A percentile compares a stretch with the other conserved stretches of the same genome.
phyloP scores from a whole-genome alignment of 2,888 invertebrate species.

The Cecidostiba fungosa region DNA sequence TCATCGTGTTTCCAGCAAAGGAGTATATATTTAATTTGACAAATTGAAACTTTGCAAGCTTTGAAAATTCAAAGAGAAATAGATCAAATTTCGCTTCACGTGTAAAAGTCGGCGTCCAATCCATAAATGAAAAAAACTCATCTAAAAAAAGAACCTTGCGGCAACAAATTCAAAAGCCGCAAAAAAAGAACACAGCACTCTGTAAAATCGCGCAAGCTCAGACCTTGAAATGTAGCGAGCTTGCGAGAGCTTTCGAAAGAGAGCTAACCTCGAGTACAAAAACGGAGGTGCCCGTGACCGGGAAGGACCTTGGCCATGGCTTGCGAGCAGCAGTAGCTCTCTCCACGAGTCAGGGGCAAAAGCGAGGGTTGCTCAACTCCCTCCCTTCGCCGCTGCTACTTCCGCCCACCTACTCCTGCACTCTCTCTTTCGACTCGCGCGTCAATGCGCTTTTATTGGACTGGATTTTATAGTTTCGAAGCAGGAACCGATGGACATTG shows the following conservation, averaged over 20 bases:
- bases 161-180: not conserved
- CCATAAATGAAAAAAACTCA: not conserved
- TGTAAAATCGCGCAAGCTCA: not conserved
- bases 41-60: too few species aligned
- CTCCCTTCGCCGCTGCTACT: not conserved
- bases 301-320: constrained; percentile 78
- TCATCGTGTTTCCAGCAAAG: too few species aligned
- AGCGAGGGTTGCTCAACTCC: not conserved
- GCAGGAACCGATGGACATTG: not conserved
- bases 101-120: too few species aligned
- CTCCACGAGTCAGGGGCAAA: constrained; percentile 37
- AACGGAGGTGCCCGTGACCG: constrained; percentile 77
- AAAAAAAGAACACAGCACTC: not conserved
- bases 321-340: constrained; percentile 29
- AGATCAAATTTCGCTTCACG: too few species aligned
- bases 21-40: too few species aligned
- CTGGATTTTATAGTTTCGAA: not conserved
- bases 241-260: constrained; percentile 22
- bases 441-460: constrained; percentile 8
- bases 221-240: constrained; percentile 7
- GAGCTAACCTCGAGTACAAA: constrained; percentile 59
- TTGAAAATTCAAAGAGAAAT: too few species aligned
- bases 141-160: not conserved
- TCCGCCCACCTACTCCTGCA: not conserved
- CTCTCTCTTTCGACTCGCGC: constrained; percentile 22